Evolutionary conservation across 2,113 vertebrate species (phyloP).

Genomic region (Hyaena hyaena): DNA sequence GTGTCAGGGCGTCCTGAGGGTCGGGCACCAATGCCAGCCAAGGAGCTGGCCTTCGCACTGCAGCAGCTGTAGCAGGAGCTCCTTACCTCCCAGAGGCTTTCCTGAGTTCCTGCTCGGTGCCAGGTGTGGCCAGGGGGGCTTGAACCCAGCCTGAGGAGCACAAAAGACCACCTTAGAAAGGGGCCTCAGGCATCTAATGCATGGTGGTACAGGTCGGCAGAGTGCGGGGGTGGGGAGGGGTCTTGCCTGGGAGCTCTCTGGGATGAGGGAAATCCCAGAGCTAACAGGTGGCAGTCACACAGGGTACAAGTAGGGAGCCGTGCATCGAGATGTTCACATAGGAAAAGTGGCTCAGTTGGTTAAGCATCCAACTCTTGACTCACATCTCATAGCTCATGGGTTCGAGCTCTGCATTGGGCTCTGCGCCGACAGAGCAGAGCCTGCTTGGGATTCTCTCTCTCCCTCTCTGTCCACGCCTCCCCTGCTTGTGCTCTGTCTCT

Average conservation of each 20-base stretch:
- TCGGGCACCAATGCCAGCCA: background rate
- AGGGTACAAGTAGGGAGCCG: fast-evolving
- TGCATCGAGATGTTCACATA: background rate
- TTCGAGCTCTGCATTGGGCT: too few relatives aligned
- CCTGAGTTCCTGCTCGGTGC: background rate
- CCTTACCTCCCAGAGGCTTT: background rate
- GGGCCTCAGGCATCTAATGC: background rate
- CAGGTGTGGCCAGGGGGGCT: background rate
- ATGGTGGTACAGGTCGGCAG: background rate
- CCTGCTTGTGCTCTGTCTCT: too few relatives aligned
- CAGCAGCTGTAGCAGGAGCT: background rate
- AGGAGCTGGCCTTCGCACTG: background rate
- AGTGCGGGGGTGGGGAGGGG: fast-evolving
- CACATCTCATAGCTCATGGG: too few relatives aligned
- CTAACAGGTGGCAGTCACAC: background rate
- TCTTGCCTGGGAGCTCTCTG: background rate
- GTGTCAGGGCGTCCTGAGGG: background rate
- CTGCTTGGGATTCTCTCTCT: too few relatives aligned
- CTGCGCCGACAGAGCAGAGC: too few relatives aligned
- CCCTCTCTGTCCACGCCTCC: too few relatives aligned
- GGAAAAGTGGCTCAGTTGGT: background rate
- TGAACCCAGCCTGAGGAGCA: background rate
- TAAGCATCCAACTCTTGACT: too few relatives aligned
- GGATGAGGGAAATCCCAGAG: background rate
- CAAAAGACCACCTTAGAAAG: background rate